These are phyloP conservation scores for Byasa hedistus DNA, from an alignment of 2,888 invertebrate species.

Conservation along the genomic window DNA sequence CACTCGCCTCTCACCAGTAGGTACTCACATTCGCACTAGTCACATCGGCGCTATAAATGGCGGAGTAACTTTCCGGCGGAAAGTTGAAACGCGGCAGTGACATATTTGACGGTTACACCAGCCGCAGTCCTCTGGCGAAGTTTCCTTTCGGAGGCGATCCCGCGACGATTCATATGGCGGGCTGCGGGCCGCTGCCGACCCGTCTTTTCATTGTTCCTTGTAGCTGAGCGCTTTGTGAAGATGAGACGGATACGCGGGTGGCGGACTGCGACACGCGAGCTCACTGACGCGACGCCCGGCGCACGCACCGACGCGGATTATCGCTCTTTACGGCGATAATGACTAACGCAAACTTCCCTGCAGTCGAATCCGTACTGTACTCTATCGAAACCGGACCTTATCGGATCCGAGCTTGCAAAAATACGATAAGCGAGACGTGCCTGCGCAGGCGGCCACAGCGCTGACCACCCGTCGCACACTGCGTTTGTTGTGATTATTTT, in stretches of 20 bases:
- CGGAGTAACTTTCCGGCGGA: slow-evolving; percentile 72
- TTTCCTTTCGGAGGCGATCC: slow-evolving; percentile 26
- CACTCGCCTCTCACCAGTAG: slow-evolving; percentile 41
- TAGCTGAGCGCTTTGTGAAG: slow-evolving; percentile 49
- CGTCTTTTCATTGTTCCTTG: slow-evolving; percentile 58
- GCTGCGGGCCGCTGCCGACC: slow-evolving; percentile 42
- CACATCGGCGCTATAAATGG: slow-evolving; percentile 60
- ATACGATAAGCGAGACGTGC: slow-evolving; percentile 51
- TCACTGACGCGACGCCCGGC: slow-evolving; percentile 48
- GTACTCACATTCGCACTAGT: slow-evolving; percentile 66
- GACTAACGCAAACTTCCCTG: slow-evolving; percentile 63
- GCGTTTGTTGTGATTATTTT: slow-evolving; percentile 55
- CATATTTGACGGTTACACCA: slow-evolving; percentile 45
- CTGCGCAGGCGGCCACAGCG: slow-evolving; percentile 49
- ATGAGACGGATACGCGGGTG: slow-evolving; percentile 39
- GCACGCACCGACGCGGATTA: slow-evolving; percentile 55
- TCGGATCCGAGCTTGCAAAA: slow-evolving; percentile 55
- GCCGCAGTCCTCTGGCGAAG: slow-evolving; percentile 24
- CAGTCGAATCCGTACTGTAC: slow-evolving; percentile 49
- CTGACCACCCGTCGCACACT: slow-evolving; percentile 44
- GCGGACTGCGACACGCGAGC: slow-evolving; percentile 42
- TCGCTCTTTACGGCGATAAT: slow-evolving; percentile 63
- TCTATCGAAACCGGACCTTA: slow-evolving; percentile 58
- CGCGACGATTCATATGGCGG: slow-evolving; percentile 40
- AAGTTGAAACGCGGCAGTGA: slow-evolving; percentile 61